These are phyloP conservation scores for Mico argentatus DNA, from an alignment of 2,797 vertebrate species.

Conservation along the genomic window DNA sequence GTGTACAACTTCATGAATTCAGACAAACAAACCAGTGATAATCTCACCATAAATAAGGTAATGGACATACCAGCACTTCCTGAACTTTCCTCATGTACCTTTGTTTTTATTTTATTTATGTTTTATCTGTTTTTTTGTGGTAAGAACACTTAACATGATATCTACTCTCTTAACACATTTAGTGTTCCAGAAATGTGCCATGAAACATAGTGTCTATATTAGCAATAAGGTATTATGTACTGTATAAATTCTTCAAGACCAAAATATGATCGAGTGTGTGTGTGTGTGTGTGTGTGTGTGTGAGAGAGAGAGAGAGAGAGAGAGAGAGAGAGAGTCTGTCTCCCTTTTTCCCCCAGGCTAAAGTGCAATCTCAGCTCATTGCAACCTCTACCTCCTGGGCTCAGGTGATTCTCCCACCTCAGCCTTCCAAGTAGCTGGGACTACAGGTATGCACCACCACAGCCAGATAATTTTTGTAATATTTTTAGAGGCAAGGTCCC, in stretches of 20 bases:
- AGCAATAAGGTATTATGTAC: background rate
- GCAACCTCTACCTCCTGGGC: too few relatives aligned
- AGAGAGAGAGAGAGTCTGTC: too few relatives aligned
- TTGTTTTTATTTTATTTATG: background rate
- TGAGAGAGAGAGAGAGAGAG: too few relatives aligned
- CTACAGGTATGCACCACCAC: too few relatives aligned
- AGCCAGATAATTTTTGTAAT: too few relatives aligned
- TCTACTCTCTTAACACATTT: background rate
- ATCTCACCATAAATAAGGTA: background rate
- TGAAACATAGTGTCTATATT: background rate
- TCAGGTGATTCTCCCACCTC: too few relatives aligned
- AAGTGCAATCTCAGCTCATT: too few relatives aligned
- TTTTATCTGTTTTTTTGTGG: background rate
- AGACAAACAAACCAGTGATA: background rate
- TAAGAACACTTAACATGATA: background rate
- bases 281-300: too few relatives aligned
- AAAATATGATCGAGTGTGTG: background rate
- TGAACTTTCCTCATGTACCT: background rate
- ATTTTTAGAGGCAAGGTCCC: fast-evolving
- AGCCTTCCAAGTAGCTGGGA: too few relatives aligned
- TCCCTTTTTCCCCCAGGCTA: too few relatives aligned
- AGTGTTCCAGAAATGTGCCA: background rate
- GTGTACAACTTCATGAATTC: background rate
- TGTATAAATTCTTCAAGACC: background rate
- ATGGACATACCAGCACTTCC: background rate